Evolutionary conservation across 2,888 invertebrate genomes (phyloP).

Genomic region (Hololepta plana): DNA sequence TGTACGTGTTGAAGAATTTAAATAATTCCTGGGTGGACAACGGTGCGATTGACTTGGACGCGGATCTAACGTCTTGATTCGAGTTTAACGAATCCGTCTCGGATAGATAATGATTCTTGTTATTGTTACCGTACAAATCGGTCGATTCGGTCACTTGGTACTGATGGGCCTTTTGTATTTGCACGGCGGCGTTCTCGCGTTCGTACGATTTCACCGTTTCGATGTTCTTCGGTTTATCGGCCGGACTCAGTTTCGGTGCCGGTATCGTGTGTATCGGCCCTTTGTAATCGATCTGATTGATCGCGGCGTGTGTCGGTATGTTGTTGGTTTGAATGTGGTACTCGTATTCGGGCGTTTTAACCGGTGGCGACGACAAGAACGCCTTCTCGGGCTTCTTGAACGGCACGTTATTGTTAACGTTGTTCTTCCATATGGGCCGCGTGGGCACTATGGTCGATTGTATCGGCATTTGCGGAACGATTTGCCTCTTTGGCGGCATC

Average conservation of each 20-base stretch:
- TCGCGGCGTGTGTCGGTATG: constrained; percentile 19
- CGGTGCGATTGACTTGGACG: constrained; percentile 12
- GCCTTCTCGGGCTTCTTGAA: constrained; percentile 12
- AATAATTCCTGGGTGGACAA: constrained; percentile 27
- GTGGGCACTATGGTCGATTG: constrained; percentile 19
- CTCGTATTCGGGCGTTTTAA: constrained; percentile 18
- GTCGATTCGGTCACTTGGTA: constrained; percentile 39
- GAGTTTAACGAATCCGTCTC: constrained; percentile 8
- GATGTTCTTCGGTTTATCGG: constrained; percentile 41
- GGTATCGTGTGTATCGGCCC: constrained; percentile 76
- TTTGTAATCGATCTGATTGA: constrained; percentile 29
- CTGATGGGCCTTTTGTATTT: constrained; percentile 17
- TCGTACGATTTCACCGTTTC: constrained; percentile 13
- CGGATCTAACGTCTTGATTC: constrained; percentile 3
- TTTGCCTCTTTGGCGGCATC: not conserved
- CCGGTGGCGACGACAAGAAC: constrained; percentile 17
- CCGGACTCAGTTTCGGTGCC: constrained; percentile 60
- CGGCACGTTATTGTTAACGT: constrained; percentile 6
- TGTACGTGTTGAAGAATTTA: constrained; percentile 9
- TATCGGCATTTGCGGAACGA: constrained; percentile 3
- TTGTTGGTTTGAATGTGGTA: constrained; percentile 23
- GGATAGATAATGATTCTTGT: constrained; percentile 6
- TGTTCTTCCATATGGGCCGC: not conserved
- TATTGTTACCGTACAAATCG: no score
- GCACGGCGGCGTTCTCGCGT: constrained; percentile 10